phyloP scores from a whole-genome alignment of 2,113 vertebrate genomes.

The Tympanuchus pallidicinctus region DNA sequence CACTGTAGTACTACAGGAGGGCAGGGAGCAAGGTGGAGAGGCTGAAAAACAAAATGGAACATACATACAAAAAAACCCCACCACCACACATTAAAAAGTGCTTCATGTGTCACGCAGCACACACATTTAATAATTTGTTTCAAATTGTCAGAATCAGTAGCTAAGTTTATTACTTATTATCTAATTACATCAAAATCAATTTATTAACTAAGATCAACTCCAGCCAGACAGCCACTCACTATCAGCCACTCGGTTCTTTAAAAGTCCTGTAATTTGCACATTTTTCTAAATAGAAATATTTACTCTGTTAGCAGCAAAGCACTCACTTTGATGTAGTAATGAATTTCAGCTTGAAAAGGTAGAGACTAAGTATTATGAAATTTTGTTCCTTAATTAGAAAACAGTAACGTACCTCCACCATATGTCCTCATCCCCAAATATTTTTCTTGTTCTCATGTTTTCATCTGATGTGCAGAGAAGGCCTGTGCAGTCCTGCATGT shows the following conservation, averaged over 20 bases:
- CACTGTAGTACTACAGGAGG: fast-evolving
- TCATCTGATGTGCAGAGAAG: neutral
- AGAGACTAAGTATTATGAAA: neutral
- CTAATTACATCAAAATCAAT: neutral
- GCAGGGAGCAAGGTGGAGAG: neutral
- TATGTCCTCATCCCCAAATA: fast-evolving
- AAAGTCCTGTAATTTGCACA: neutral
- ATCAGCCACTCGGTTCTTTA: neutral
- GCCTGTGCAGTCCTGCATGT: neutral
- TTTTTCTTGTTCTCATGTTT: neutral
- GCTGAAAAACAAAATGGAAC: neutral
- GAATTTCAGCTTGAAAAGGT: constrained; percentile 9
- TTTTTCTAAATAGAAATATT: neutral
- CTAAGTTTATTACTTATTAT: constrained; percentile 8
- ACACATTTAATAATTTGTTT: fast-evolving
- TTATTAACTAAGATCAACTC: neutral
- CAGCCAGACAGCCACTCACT: neutral
- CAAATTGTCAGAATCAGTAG: neutral
- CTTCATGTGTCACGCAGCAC: neutral
- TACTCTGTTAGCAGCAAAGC: neutral
- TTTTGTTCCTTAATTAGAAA: neutral
- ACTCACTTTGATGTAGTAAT: constrained; percentile 7
- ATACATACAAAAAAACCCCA: neutral
- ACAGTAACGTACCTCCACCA: neutral
- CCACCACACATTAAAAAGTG: neutral